These are phyloP conservation scores for Microtus ochrogaster DNA, from an alignment of 2,113 vertebrate genomes.

Conservation along the genomic window DNA sequence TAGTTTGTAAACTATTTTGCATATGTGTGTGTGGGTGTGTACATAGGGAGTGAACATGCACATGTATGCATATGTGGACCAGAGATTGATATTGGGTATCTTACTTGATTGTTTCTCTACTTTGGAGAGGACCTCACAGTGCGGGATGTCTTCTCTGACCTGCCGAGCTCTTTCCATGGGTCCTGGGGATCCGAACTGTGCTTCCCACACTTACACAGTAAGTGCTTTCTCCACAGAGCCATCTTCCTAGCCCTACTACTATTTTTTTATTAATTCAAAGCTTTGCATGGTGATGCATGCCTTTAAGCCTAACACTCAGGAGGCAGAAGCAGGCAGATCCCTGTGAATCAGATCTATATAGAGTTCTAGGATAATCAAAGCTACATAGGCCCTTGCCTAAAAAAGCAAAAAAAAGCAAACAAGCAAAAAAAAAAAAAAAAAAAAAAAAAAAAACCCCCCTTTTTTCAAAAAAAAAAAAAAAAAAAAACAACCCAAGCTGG, in stretches of 20 bases:
- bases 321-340: neutral
- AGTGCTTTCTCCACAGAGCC: neutral
- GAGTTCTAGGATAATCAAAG: neutral
- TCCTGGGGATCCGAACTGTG: neutral
- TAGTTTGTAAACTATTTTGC: neutral
- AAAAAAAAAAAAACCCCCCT: no score
- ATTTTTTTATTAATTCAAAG: neutral
- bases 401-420: no score
- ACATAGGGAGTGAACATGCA: neutral
- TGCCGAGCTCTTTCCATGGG: neutral
- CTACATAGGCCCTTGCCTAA: neutral
- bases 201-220: neutral
- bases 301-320: neutral
- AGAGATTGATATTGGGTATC: neutral
- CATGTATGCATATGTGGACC: neutral
- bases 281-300: neutral
- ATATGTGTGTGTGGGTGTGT: neutral
- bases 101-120: neutral
- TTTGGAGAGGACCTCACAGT: neutral
- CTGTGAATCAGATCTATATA: neutral
- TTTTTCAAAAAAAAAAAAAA: no score
- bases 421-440: no score
- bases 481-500: neutral
- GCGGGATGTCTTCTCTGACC: neutral
- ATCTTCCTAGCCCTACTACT: neutral